These are phyloP conservation scores for Diarsia dahlii DNA, from an alignment of 2,888 invertebrate genomes.

Conservation along the genomic window DNA sequence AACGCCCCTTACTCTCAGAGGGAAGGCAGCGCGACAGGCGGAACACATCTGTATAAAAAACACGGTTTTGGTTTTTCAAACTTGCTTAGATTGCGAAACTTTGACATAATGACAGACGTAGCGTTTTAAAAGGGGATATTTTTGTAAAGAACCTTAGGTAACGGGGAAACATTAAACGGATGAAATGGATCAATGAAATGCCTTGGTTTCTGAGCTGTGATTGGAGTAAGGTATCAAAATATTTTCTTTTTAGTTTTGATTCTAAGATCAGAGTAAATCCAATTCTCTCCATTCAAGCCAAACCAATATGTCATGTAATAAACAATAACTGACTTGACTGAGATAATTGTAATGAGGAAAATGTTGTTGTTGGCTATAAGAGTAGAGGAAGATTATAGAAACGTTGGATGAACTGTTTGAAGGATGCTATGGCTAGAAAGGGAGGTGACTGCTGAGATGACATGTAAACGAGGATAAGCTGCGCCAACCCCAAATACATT, in stretches of 20 bases:
- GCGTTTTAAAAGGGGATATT: conserved; percentile 10
- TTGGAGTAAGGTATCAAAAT: not conserved
- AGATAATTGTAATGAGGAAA: too few relatives aligned
- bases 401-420: too few relatives aligned
- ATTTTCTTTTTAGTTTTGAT: not conserved
- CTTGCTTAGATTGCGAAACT: conserved; percentile 10
- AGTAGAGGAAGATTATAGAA: too few relatives aligned
- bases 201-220: not conserved
- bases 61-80: conserved; percentile 40
- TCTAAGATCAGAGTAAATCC: not conserved
- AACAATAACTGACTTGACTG: not conserved
- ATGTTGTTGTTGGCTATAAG: too few relatives aligned
- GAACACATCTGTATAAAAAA: conserved; percentile 37
- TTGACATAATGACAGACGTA: conserved; percentile 23
- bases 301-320: not conserved
- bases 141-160: conserved; percentile 13
- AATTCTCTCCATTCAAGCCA: too few relatives aligned
- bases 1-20: conserved; percentile 52
- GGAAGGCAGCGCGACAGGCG: conserved; percentile 49
- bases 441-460: too few relatives aligned
- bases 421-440: too few relatives aligned
- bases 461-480: too few relatives aligned
- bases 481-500: too few relatives aligned
- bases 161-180: not conserved
- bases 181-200: conserved; percentile 1